Evolutionary conservation across 2,113 vertebrate species (phyloP).

Genomic region (Oxyura jamaicensis): DNA sequence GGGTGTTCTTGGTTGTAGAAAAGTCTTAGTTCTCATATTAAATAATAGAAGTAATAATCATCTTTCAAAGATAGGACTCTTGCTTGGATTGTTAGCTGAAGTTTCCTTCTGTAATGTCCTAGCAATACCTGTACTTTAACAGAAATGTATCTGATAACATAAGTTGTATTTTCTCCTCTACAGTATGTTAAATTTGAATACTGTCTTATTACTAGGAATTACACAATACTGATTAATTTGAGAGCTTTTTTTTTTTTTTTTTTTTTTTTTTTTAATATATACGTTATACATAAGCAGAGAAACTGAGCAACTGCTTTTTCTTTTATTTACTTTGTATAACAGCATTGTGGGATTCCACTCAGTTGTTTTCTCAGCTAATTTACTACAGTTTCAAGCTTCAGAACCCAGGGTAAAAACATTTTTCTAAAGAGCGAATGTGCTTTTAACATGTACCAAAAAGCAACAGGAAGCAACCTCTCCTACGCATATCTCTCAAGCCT

Average conservation of each 20-base stretch:
- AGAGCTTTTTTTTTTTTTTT: too few species aligned
- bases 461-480: neutral
- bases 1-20: neutral
- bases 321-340: neutral
- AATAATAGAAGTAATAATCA: neutral
- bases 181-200: neutral
- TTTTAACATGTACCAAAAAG: neutral
- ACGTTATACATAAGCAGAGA: neutral
- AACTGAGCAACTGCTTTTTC: neutral
- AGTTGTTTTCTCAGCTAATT: neutral
- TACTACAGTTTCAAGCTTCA: neutral
- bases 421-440: neutral
- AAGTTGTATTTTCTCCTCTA: accelerated
- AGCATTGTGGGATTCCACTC: neutral
- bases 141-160: neutral
- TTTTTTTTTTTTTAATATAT: neutral
- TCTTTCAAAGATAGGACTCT: neutral
- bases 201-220: neutral
- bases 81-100: neutral
- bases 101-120: neutral
- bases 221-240: neutral
- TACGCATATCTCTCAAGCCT: neutral
- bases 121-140: neutral
- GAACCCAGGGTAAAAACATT: neutral
- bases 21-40: neutral